These are phyloP conservation scores for Copidosoma aretas DNA, from an alignment of 2,888 invertebrate genomes.

Conservation along the genomic window DNA sequence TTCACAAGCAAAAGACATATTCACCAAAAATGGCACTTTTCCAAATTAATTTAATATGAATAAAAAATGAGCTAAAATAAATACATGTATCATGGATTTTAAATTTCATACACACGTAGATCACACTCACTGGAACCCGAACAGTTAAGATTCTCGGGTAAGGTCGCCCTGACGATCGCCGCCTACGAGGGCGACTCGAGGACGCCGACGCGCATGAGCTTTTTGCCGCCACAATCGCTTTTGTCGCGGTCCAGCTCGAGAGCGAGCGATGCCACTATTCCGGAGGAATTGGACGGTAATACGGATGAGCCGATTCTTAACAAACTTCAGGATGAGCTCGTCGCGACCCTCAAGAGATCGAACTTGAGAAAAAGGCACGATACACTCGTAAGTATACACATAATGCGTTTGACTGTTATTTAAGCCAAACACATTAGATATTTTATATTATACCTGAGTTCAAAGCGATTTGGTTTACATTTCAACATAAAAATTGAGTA, in stretches of 20 bases:
- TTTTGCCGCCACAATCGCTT: constrained; percentile 51
- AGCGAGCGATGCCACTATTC: constrained; percentile 31
- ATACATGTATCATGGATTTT: not conserved
- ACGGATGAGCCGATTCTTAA: constrained; percentile 67
- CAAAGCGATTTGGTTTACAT: not conserved
- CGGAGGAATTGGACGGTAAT: constrained; percentile 58
- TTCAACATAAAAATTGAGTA: too few species aligned
- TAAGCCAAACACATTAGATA: too few species aligned
- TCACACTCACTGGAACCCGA: constrained; percentile 27
- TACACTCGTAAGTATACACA: not conserved
- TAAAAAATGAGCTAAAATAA: not conserved
- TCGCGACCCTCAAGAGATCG: constrained; percentile 77
- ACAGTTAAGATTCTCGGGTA: constrained; percentile 33
- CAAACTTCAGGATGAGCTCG: constrained; percentile 76
- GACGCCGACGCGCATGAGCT: constrained; percentile 76
- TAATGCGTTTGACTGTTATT: too few species aligned
- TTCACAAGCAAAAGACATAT: not conserved
- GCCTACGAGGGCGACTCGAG: constrained; percentile 62
- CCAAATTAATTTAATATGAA: not conserved
- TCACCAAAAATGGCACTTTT: not conserved
- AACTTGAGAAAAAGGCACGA: constrained; percentile 76
- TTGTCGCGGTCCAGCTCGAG: constrained; percentile 16
- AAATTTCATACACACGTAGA: not conserved
- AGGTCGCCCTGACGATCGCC: constrained; percentile 58
- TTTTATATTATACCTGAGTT: not conserved